Evolutionary conservation across 2,888 invertebrate species (phyloP).

Genomic region (Pyrocoelia pectoralis): DNA sequence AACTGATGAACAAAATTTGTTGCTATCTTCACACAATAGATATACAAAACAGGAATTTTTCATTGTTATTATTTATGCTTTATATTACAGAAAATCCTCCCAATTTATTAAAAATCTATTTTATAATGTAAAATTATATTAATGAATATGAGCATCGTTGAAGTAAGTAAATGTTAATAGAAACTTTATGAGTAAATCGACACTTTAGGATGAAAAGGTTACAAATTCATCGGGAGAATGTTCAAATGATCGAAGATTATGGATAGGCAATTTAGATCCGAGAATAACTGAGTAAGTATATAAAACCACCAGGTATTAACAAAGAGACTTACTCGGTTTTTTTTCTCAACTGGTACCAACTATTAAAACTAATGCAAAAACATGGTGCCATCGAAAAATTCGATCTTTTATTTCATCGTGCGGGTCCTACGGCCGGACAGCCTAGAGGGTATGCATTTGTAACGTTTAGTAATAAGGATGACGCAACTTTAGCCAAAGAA

Average conservation of each 20-base stretch:
- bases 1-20: too few relatives aligned
- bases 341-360: constrained; percentile 84
- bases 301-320: constrained; percentile 20
- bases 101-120: not conserved
- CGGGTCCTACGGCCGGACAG: constrained; percentile 87
- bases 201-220: not conserved
- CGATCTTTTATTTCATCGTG: constrained; percentile 93
- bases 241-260: constrained; percentile 77
- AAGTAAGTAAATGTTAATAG: not conserved
- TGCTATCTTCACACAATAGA: too few relatives aligned
- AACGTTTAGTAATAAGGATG: constrained; percentile 72
- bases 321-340: constrained; percentile 31
- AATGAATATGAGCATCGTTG: not conserved
- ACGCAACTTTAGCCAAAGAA: constrained; percentile 76
- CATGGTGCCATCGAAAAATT: constrained; percentile 94
- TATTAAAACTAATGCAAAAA: constrained; percentile 95
- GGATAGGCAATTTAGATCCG: constrained; percentile 92
- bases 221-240: not conserved
- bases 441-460: constrained; percentile 95
- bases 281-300: constrained; percentile 92
- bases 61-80: too few relatives aligned
- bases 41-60: too few relatives aligned
- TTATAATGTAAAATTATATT: not conserved
- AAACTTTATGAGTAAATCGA: not conserved
- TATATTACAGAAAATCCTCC: too few relatives aligned